Evolutionary conservation across 2,888 invertebrate species (phyloP), one percentile per base, ranked within the genome.

Genomic region (Chrysomela aeneicollis): DNA sequence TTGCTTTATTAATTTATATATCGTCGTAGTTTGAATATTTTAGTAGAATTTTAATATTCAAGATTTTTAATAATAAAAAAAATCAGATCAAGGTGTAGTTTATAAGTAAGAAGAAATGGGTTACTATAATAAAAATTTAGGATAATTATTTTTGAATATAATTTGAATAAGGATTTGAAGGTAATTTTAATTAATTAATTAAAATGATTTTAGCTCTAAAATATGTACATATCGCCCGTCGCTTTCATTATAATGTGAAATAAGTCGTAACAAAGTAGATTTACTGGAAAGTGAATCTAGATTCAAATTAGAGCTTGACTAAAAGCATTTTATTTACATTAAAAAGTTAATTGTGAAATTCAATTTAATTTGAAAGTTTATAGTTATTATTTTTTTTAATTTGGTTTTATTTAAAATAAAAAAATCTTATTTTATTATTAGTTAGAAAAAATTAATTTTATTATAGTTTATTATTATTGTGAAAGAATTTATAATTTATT

Each of bases 181-280:
- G 87, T 89, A 89, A 88, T 86, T 84, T 85, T 77, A 74, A 81
- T 82, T 78, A 83, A 65, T 82, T 84, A 79, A 78, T 76, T 85
- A 83, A 82, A 83, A 86, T 88, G 87, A 88, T 86, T 87, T 64
- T 74, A 80, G 86, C 85, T 83, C 86, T 89, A 85, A 86, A 86
- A 86, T 88, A 88, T 88, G 89, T 86, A 90, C 90, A 90, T 86
- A 91, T 90, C 87, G 90, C 90, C 90, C 90, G 90, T 90, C 90
- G 84, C 88, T 90, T 88, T 89, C 87, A 85, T 85, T 79, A 75
- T 70, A 85, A 88, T 76, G 83, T 87, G 87, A 84, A 88, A 90
- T 88, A 91, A 90, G 90, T 90, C 90, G 90, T 90, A 91, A 90
- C 90, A 91, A 86, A 90, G 90, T 90, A 90, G 89, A 84, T 83